Base-by-base conservation (phyloP, 2,888 invertebrate genomes). In the Eueremaeus valkanovi region DNA sequence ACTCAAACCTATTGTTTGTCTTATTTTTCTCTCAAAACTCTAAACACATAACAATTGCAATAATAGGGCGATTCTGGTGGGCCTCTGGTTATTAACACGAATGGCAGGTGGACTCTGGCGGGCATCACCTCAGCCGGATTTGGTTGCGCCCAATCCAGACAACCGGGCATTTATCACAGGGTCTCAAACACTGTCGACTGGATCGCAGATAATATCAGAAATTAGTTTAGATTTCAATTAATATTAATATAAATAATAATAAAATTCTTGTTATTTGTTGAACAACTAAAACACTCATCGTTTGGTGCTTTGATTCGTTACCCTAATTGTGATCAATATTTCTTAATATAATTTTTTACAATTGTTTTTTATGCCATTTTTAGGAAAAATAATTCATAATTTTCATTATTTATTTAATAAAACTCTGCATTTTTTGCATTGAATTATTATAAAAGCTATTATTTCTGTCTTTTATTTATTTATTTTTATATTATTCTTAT, bases 61-160 rank as follows among this genome's bases (percentile, higher is more conserved):
- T 74, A 78, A 8, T 83, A 90, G 84, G 90, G 92, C 16, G 92
- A 92, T 81, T 91, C 91, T 0, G 92, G 92, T 0, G 92, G 92
- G 0, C 92, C 92, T 0, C 84, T 83, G 31, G 82, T 92, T 79
- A 87, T 92, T 0, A 84, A 88, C 72, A 88, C 90, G 79, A 81
- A 82, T 49, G 91, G 90, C 0, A 85, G 90, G 3, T 92, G 90
- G 87, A 90, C 90, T 75, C 84, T 92, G 16, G 90, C 89, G 6
- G 92, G 92, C 18, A 92, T 92, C 78, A 92, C 91, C 0, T 92
- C 92, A 33, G 92, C 92, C 0, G 92, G 92, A 8, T 92, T 92
- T 82, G 92, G 92, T 68, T 92, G 92, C 82, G 92, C 92, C 0
- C 90, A 92, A 18, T 90, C 91, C 81, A 89, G 90, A 81, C 92